phyloP scores from a whole-genome alignment of 2,113 vertebrate genomes.

The Megaleporinus macrocephalus region DNA sequence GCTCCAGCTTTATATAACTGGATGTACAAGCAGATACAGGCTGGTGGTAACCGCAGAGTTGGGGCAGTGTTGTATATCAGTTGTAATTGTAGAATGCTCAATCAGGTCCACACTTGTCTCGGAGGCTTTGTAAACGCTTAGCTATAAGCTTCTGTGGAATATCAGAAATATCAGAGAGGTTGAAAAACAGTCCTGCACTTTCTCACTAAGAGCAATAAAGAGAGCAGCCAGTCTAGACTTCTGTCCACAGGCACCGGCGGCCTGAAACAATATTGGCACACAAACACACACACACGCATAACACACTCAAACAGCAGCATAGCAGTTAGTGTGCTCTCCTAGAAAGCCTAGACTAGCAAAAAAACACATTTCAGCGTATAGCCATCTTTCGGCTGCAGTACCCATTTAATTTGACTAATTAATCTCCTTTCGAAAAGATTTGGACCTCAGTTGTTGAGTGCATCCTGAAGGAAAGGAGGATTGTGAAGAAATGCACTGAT shows the following conservation, averaged over 20 bases:
- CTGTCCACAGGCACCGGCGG: not conserved
- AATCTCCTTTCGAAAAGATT: not conserved
- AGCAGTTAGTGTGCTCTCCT: not conserved
- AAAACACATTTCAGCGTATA: not conserved
- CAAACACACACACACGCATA: not conserved
- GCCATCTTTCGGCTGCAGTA: slow-evolving; percentile 17
- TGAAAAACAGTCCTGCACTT: slow-evolving; percentile 18
- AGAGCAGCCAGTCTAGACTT: slow-evolving; percentile 13
- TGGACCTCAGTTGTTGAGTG: not conserved
- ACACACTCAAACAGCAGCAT: not conserved
- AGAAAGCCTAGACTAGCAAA: not conserved
- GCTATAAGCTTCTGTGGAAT: slow-evolving; percentile 4
- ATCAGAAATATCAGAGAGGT: slow-evolving; percentile 12
- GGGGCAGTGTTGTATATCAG: not conserved
- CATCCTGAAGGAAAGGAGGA: not conserved
- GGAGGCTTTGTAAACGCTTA: slow-evolving; percentile 14
- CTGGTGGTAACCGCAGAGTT: not conserved
- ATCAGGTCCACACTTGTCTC: slow-evolving; percentile 33
- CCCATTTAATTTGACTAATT: slow-evolving; percentile 33
- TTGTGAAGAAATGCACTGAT: not conserved
- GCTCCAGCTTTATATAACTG: slow-evolving; percentile 26
- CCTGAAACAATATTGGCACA: not conserved
- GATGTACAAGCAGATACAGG: slow-evolving; percentile 32
- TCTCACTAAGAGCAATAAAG: not conserved
- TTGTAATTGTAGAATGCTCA: slow-evolving; percentile 6